Evolutionary conservation across 2,797 vertebrate genomes (phyloP), one percentile per base, ranked within the genome.

Genomic region (Manis javanica): DNA sequence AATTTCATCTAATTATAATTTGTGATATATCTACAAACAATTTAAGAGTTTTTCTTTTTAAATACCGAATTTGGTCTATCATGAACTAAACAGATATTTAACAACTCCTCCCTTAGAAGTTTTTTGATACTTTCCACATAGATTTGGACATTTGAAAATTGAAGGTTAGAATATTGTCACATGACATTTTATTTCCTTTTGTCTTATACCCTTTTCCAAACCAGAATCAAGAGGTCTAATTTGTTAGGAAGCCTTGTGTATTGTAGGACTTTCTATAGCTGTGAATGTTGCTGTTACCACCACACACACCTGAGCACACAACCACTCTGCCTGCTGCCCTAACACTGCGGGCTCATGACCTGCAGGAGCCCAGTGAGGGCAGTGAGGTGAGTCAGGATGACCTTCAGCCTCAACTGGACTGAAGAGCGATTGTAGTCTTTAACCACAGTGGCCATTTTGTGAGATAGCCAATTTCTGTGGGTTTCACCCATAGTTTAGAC

Each of bases 1-100:
- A 46, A 68, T 68, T 68, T 55, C 39, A 61, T 31, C 63, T 23
- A 53, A 85, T 53, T 77, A 37, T 92, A 92, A 49, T 63, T n/a
- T 53, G 46, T 18, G 75, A 24, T 89, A 0, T 82, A 16, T 77
- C 39, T 55, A 23, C 74, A 94, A 88, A 51, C 3, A 61, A 49
- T 39, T 63, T 8, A 53, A 51, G 3, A 21, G 10, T 26, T 8
- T 34, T 49, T 85, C 6, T 86, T 84, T 15, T 68, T 39, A 63
- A 63, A 53, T 46, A 79, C 1, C 42, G 23, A 71, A 71, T 34
- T 53, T 71, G 16, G 6, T 39, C 53, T 34, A 29, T 61, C 16
- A 16, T 59, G 29, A 72, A 29, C 24, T 16, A 31, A 71, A 71
- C 37, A 18, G 7, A 24, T 69, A n/a, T 90, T 78, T 69, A 90